Conservation (phyloP, 2,113 vertebrate species). For the Galbula dea region DNA sequence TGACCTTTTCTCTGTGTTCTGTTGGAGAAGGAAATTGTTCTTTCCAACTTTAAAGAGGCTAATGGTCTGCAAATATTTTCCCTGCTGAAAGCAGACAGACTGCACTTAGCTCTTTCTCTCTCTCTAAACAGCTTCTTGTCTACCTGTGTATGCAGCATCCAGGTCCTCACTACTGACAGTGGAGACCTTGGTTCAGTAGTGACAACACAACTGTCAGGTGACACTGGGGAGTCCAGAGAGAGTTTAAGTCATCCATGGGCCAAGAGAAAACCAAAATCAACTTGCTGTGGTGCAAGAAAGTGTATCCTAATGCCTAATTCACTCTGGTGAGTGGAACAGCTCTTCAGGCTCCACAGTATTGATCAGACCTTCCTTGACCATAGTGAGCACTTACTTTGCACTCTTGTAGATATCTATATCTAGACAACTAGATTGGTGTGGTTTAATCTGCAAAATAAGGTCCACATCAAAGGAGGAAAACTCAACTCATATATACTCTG, state of each 20-base stretch:
- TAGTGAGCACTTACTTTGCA: neutral
- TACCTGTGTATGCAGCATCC: fast-evolving
- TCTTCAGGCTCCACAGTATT: neutral
- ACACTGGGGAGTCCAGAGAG: neutral
- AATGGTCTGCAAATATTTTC: neutral
- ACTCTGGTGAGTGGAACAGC: neutral
- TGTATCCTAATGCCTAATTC: neutral
- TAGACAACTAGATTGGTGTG: neutral
- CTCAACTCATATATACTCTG: neutral
- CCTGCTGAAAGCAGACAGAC: neutral
- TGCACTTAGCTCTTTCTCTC: neutral
- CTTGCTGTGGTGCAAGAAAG: neutral
- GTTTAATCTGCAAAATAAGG: neutral
- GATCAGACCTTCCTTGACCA: neutral
- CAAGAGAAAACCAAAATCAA: neutral
- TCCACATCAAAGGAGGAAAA: neutral
- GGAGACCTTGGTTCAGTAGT: neutral
- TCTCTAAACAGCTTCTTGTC: neutral
- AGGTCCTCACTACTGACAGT: neutral
- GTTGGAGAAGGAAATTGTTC: neutral
- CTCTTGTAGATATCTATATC: fast-evolving
- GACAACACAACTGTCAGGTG: neutral
- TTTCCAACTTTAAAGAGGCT: neutral
- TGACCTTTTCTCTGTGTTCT: neutral
- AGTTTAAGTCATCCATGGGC: no score